A percentile compares a stretch with the other conserved stretches of the same genome.
phyloP scores from a whole-genome alignment of 2,888 invertebrate species.

The Hemaris fuciformis region DNA sequence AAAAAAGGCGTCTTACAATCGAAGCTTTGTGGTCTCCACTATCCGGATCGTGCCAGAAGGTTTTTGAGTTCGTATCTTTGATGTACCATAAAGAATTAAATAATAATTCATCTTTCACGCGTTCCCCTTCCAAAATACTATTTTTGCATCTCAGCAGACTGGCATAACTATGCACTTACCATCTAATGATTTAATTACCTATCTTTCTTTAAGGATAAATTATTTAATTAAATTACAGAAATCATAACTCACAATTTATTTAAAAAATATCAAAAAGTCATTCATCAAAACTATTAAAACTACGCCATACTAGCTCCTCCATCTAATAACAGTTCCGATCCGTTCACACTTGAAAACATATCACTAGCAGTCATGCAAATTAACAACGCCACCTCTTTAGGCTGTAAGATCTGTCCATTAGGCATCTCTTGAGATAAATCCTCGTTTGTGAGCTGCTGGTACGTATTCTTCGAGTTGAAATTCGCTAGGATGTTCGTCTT shows the following conservation, averaged over 20 bases:
- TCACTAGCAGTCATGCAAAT: conserved; percentile 50
- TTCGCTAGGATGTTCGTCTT: conserved; percentile 43
- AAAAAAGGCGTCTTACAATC: too few relatives aligned
- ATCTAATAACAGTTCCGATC: conserved; percentile 47
- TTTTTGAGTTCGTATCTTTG: too few relatives aligned
- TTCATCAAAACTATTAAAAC: neutral
- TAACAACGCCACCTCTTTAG: conserved; percentile 45
- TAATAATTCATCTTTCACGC: too few relatives aligned
- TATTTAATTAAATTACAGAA: too few relatives aligned
- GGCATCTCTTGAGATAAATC: conserved; percentile 32
- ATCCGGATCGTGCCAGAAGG: too few relatives aligned
- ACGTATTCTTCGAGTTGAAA: conserved; percentile 30
- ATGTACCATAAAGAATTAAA: too few relatives aligned
- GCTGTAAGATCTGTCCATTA: conserved; percentile 40
- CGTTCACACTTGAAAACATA: conserved; percentile 49
- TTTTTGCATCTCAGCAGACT: too few relatives aligned
- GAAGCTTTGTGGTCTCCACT: too few relatives aligned
- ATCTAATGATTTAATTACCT: too few relatives aligned
- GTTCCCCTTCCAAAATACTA: too few relatives aligned
- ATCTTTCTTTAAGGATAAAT: too few relatives aligned
- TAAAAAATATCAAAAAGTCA: neutral
- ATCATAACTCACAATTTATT: neutral
- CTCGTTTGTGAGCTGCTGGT: conserved; percentile 28
- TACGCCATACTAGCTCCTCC: conserved; percentile 37
- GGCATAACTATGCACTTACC: too few relatives aligned